Percentiles rank a stretch among this genome's conserved stretches.
Conservation (phyloP, 2,888 invertebrate genomes). For the Ischnura elegans region DNA sequence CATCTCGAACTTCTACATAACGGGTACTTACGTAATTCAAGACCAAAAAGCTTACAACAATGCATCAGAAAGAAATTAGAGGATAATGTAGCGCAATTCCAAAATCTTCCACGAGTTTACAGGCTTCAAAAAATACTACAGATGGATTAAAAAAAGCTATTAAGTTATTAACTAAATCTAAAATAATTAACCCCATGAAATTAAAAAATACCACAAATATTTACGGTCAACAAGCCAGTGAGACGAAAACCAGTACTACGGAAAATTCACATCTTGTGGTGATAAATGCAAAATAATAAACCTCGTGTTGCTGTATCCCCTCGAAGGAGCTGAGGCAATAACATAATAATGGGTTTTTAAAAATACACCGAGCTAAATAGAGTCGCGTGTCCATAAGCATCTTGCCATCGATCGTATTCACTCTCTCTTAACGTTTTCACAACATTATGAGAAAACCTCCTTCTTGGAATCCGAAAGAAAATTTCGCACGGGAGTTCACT, state of each 20-base stretch:
- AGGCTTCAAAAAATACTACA: too few relatives aligned
- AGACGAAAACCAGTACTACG: not conserved
- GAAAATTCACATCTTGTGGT: not conserved
- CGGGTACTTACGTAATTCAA: too few relatives aligned
- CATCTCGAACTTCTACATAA: too few relatives aligned
- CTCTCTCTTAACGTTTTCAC: not conserved
- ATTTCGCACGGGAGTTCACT: not conserved
- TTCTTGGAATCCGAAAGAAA: not conserved
- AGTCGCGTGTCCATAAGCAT: not conserved
- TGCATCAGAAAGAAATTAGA: too few relatives aligned
- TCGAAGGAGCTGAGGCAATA: not conserved
- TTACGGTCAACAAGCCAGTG: not conserved
- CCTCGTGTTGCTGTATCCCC: not conserved
- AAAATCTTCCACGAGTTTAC: too few relatives aligned
- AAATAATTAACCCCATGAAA: not conserved
- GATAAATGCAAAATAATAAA: not conserved
- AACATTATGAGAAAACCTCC: not conserved
- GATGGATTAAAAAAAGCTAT: too few relatives aligned
- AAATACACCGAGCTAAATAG: not conserved
- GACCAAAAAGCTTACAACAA: too few relatives aligned
- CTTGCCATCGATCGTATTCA: not conserved
- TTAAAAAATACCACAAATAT: not conserved
- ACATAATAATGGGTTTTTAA: not conserved
- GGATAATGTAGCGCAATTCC: too few relatives aligned
- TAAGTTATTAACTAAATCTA: not conserved